Evolutionary conservation across 1,140 invertebrate genomes (phyloP).

Genomic region (Formica selysi): DNA sequence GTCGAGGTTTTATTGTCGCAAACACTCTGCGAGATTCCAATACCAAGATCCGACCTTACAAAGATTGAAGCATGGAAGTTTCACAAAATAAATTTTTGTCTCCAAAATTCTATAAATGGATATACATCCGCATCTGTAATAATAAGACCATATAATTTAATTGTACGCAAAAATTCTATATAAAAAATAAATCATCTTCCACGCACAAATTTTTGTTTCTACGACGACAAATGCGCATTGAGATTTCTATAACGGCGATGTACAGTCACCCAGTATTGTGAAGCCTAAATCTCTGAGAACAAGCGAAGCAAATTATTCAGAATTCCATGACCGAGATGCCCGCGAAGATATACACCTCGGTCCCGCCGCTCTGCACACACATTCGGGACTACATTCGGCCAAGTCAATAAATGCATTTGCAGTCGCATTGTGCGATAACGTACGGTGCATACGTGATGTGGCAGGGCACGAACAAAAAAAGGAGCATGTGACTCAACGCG

Average conservation of each 20-base stretch:
- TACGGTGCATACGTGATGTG: conserved; percentile 66
- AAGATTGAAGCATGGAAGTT: conserved; percentile 4
- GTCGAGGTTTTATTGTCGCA: conserved; percentile 59
- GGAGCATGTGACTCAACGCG: conserved; percentile 54
- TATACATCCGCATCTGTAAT: background rate
- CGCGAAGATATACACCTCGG: conserved; percentile 65
- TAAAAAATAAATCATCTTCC: conserved; percentile 1
- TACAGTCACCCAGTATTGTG: conserved; percentile 36
- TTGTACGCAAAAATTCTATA: background rate
- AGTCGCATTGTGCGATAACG: conserved; percentile 73
- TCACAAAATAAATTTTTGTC: background rate
- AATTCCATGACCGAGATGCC: conserved; percentile 71
- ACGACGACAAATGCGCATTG: conserved; percentile 33
- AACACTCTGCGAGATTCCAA: conserved; percentile 41
- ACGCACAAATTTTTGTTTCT: background rate
- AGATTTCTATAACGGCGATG: background rate
- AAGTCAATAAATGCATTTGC: conserved; percentile 73
- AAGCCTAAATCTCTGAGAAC: conserved; percentile 68
- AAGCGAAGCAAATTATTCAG: conserved; percentile 73
- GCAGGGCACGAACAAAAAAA: conserved; percentile 44
- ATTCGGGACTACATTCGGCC: conserved; percentile 43
- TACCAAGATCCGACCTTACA: background rate
- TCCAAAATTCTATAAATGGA: background rate
- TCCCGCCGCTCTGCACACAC: background rate
- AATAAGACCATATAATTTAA: background rate